These are phyloP conservation scores for Eledona agricola DNA, from an alignment of 2,888 invertebrate species.

Conservation along the genomic window DNA sequence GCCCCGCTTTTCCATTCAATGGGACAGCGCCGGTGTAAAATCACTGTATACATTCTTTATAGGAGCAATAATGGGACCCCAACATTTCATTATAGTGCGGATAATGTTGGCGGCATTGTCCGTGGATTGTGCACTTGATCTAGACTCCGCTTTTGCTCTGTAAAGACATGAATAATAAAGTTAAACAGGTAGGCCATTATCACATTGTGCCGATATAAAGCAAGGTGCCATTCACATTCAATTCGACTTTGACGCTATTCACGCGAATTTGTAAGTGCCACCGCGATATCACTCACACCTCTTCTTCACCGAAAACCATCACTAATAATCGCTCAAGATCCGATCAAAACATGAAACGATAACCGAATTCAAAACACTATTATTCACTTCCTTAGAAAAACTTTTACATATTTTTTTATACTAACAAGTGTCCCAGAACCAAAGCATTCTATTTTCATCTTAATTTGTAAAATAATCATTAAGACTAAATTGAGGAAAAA, in stretches of 20 bases:
- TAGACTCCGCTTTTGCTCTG: constrained; percentile 48
- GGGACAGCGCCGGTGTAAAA: constrained; percentile 54
- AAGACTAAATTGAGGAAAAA: no score
- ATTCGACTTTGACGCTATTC: constrained; percentile 45
- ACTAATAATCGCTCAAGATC: no score
- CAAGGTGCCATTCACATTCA: constrained; percentile 56
- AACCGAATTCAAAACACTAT: no score
- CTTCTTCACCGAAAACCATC: no score
- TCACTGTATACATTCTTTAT: constrained; percentile 59
- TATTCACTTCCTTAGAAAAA: no score
- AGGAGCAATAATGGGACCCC: constrained; percentile 58
- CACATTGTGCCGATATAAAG: constrained; percentile 59
- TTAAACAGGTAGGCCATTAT: constrained; percentile 61
- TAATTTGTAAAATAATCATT: no score
- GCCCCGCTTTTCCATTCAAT: constrained; percentile 40
- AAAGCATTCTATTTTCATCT: no score
- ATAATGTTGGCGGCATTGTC: constrained; percentile 61
- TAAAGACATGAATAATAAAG: constrained; percentile 61
- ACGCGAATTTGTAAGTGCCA: constrained; percentile 45
- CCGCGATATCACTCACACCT: no score
- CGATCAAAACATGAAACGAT: no score
- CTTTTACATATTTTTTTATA: no score
- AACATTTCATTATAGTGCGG: constrained; percentile 61
- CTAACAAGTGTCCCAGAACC: no score
- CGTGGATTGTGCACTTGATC: constrained; percentile 62